These are phyloP conservation scores for Xenopus petersii DNA, from an alignment of 2,797 vertebrate species.

Conservation along the genomic window DNA sequence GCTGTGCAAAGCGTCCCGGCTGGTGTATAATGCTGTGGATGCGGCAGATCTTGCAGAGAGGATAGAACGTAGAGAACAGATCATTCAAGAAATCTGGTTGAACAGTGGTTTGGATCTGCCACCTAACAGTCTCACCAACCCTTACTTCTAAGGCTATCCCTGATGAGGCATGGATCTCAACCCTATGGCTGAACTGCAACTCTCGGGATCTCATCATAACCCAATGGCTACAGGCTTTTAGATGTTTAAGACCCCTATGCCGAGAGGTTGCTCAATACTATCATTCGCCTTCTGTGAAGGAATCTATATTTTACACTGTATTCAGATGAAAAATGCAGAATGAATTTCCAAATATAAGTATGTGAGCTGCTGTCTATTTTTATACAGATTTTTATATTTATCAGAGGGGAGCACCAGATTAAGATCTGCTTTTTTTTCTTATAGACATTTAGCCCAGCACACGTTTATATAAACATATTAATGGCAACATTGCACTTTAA, in stretches of 20 bases:
- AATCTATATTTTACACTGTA: conserved; percentile 56
- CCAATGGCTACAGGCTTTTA: too few relatives aligned
- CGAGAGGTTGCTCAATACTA: not conserved
- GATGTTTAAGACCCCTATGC: too few relatives aligned
- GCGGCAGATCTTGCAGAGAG: conserved; percentile 86
- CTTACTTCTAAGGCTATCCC: conserved; percentile 56
- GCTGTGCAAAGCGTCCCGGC: conserved; percentile 70
- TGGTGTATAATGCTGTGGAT: conserved; percentile 72
- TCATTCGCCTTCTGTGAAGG: conserved; percentile 72
- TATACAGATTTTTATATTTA: conserved; percentile 40
- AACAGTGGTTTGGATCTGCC: conserved; percentile 83
- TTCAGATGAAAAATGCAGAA: conserved; percentile 48
- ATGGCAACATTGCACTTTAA: not conserved
- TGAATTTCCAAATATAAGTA: conserved; percentile 18
- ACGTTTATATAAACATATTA: not conserved
- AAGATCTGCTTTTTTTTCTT: not conserved
- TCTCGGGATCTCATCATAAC: too few relatives aligned
- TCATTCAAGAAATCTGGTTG: conserved; percentile 97
- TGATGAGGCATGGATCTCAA: too few relatives aligned
- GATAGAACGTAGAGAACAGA: conserved; percentile 88
- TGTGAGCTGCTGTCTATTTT: conserved; percentile 35
- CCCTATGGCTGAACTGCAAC: not conserved
- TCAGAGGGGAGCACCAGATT: not conserved
- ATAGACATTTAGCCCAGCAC: not conserved
- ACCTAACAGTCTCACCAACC: conserved; percentile 61